phyloP scores from a whole-genome alignment of 2,888 invertebrate species.

The Parnassius glacialis region DNA sequence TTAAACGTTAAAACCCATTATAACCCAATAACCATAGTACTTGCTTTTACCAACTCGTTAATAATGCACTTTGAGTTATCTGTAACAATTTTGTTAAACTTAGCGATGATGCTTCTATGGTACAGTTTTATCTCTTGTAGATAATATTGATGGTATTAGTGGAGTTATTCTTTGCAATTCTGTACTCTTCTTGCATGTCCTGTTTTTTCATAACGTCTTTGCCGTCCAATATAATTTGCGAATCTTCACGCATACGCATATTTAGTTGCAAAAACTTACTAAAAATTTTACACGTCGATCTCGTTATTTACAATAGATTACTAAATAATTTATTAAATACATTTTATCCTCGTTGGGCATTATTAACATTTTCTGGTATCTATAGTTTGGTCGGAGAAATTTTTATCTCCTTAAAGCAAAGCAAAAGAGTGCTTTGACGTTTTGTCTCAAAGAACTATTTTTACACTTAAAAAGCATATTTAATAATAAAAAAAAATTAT shows the following conservation, averaged over 20 bases:
- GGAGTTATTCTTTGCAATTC: background rate
- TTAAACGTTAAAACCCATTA: constrained; percentile 12
- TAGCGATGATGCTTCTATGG: constrained; percentile 5
- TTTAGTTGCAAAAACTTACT: constrained; percentile 49
- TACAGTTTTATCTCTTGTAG: background rate
- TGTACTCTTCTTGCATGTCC: constrained; percentile 28
- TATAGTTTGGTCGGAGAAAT: constrained; percentile 38
- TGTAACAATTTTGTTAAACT: background rate
- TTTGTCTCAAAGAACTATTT: constrained; percentile 72
- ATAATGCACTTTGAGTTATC: constrained; percentile 64
- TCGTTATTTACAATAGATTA: constrained; percentile 48
- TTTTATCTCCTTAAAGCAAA: constrained; percentile 40
- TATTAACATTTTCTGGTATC: constrained; percentile 55
- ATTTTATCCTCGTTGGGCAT: constrained; percentile 57
- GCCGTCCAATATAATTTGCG: constrained; percentile 77
- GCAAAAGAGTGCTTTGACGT: constrained; percentile 55
- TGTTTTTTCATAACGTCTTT: constrained; percentile 54
- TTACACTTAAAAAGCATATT: constrained; percentile 70
- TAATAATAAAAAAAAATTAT: constrained; percentile 52
- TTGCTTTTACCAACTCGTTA: constrained; percentile 54
- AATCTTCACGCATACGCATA: constrained; percentile 47
- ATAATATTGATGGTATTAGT: background rate
- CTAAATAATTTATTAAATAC: constrained; percentile 36
- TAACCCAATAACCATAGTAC: constrained; percentile 23
- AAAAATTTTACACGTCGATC: constrained; percentile 41